Conservation (phyloP, 2,113 vertebrate species). For the Rhinolophus sinicus region DNA sequence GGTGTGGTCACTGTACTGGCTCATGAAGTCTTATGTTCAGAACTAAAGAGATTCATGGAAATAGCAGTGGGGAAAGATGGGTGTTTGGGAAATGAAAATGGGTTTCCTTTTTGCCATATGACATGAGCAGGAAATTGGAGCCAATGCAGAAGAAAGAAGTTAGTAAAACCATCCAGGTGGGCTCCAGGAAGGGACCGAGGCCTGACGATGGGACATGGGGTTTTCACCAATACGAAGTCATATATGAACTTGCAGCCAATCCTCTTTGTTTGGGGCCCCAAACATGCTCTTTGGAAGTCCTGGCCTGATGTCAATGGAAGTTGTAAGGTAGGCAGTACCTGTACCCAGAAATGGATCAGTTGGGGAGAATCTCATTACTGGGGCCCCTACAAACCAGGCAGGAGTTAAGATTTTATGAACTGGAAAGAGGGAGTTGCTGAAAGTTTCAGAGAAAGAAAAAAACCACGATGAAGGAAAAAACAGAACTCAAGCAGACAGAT, state of each 20-base stretch:
- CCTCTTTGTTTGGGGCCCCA: neutral
- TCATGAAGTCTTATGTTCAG: neutral
- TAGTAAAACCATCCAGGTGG: neutral
- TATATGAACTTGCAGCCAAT: neutral
- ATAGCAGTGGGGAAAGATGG: neutral
- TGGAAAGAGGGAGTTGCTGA: conserved; percentile 5
- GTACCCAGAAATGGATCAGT: neutral
- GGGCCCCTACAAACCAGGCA: conserved; percentile 28
- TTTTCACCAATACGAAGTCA: neutral
- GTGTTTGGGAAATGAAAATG: neutral
- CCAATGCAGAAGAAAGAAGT: neutral
- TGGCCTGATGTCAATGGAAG: conserved; percentile 12
- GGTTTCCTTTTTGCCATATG: neutral
- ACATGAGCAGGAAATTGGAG: neutral
- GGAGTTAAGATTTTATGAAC: conserved; percentile 44
- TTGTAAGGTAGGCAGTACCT: conserved; percentile 8
- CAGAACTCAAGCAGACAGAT: neutral
- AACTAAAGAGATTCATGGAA: neutral
- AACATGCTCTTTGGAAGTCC: neutral
- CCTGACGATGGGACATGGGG: neutral
- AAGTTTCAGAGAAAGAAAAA: conserved; percentile 34
- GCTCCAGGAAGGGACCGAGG: neutral
- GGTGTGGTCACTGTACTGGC: neutral
- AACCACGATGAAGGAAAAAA: neutral
- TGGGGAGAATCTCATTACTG: neutral